A percentile compares a stretch with the other conserved stretches of the same genome.
Conservation (phyloP, 1,140 invertebrate species). For the Drosophila erecta region DNA sequence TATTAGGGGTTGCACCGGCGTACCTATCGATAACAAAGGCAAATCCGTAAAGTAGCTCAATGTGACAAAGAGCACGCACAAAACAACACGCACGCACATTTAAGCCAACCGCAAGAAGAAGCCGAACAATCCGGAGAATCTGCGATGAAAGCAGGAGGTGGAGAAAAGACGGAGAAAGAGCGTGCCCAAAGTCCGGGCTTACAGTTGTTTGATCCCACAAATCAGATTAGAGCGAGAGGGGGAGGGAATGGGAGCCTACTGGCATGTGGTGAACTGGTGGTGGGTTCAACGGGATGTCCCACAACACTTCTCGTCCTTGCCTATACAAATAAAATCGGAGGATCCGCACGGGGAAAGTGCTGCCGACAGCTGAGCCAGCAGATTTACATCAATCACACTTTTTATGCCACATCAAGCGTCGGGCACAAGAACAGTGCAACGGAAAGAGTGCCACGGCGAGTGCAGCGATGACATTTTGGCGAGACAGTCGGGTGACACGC, state of each 20-base stretch:
- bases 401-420: constrained; percentile 77
- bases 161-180: constrained; percentile 6
- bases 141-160: not conserved
- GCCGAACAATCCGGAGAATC: constrained; percentile 3
- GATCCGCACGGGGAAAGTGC: constrained; percentile 53
- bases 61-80: constrained; percentile 52
- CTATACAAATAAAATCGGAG: constrained; percentile 68
- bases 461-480: constrained; percentile 56
- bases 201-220: constrained; percentile 67
- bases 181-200: constrained; percentile 62
- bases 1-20: constrained; percentile 9
- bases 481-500: constrained; percentile 70
- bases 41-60: constrained; percentile 47
- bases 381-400: constrained; percentile 81
- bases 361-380: constrained; percentile 68
- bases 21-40: constrained; percentile 37
- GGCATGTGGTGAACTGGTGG: constrained; percentile 8
- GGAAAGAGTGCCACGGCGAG: constrained; percentile 35
- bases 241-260: too few species aligned
- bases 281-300: not conserved
- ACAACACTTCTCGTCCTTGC: not conserved
- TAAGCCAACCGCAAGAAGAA: constrained; percentile 49
- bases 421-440: constrained; percentile 12
- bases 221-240: constrained; percentile 59
- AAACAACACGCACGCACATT: constrained; percentile 24